These are phyloP conservation scores for Rhimphoctona megacephalus DNA, from an alignment of 2,888 invertebrate genomes.

Conservation along the genomic window DNA sequence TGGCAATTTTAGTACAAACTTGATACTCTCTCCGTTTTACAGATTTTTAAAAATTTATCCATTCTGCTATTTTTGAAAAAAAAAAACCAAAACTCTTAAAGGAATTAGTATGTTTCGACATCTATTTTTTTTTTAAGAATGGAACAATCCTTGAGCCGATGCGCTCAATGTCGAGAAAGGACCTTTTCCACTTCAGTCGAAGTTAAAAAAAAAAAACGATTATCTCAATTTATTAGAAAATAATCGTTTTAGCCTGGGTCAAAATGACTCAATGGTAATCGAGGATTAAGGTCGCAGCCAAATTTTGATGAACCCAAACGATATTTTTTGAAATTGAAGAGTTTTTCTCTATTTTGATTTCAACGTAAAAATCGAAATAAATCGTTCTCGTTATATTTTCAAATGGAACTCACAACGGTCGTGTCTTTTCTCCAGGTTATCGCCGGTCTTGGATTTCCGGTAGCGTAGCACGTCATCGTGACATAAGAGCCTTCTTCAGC, in stretches of 20 bases:
- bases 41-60: neutral
- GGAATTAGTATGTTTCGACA: no score
- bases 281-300: neutral
- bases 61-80: neutral
- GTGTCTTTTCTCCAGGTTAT: conserved; percentile 92
- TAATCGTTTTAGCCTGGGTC: neutral
- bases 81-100: no score
- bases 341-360: neutral
- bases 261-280: neutral
- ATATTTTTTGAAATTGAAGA: neutral
- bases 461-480: conserved; percentile 90
- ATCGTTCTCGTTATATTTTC: neutral
- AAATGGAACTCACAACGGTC: conserved; percentile 87
- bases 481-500: conserved; percentile 91
- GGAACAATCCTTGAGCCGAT: no score
- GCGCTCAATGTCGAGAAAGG: no score
- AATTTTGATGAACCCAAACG: neutral
- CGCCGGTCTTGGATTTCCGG: conserved; percentile 91
- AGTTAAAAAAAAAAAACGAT: no score
- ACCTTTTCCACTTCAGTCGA: no score
- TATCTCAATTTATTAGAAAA: no score
- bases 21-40: no score
- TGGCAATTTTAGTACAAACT: no score
- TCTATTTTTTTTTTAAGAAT: no score
- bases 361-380: neutral